Evolutionary conservation across 2,888 invertebrate genomes (phyloP).

Genomic region (Amitus sp.): DNA sequence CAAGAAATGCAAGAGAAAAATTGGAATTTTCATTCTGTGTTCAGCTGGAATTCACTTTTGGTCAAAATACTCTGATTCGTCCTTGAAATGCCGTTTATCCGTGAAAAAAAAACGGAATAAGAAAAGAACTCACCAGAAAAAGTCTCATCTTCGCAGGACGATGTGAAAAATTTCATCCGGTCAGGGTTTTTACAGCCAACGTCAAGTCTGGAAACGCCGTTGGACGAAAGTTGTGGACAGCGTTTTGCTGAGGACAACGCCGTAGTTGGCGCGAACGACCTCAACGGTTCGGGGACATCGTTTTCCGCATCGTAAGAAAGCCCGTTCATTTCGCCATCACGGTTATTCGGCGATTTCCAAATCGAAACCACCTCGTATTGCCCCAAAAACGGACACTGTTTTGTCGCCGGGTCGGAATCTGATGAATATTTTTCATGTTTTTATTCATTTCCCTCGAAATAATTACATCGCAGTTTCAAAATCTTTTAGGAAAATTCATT

Average conservation of each 20-base stretch:
- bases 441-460: too few relatives aligned
- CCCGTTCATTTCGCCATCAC: constrained; percentile 31
- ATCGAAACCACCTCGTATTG: constrained; percentile 58
- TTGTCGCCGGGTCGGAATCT: constrained; percentile 58
- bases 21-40: too few relatives aligned
- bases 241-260: constrained; percentile 48
- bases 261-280: constrained; percentile 48
- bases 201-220: constrained; percentile 54
- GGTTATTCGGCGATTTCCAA: constrained; percentile 39
- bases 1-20: too few relatives aligned
- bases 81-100: too few relatives aligned
- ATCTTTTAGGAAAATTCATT: too few relatives aligned
- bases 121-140: constrained; percentile 49
- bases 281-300: constrained; percentile 49
- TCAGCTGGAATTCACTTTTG: too few relatives aligned
- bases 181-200: constrained; percentile 60
- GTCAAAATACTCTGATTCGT: too few relatives aligned
- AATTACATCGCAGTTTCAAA: too few relatives aligned
- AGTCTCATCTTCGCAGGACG: constrained; percentile 58
- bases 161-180: constrained; percentile 57
- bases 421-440: constrained; percentile 8
- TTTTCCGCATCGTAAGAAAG: constrained; percentile 37
- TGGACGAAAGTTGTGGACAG: constrained; percentile 45
- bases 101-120: not conserved
- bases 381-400: constrained; percentile 57